Percentiles rank a stretch among this genome's conserved stretches.
These are phyloP conservation scores for Apistogramma diplotaenia DNA, from an alignment of 2,113 vertebrate genomes.

Conservation along the genomic window DNA sequence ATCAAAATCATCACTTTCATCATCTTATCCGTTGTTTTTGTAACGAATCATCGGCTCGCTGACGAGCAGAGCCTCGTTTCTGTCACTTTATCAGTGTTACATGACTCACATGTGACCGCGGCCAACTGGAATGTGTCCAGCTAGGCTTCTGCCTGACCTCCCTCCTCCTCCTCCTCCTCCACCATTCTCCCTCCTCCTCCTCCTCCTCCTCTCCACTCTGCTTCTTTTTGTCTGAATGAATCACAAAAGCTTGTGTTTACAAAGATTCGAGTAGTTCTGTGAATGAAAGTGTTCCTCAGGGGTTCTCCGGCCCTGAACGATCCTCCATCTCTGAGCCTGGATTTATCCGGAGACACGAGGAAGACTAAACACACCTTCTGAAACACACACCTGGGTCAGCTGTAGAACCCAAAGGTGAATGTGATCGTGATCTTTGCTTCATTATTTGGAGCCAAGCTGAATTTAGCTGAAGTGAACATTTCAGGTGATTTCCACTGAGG, in stretches of 20 bases:
- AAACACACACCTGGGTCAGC: not conserved
- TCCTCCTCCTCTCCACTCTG: not conserved
- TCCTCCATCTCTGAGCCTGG: not conserved
- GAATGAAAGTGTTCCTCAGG: not conserved
- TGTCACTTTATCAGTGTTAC: not conserved
- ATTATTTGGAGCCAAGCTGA: not conserved
- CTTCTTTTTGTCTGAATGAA: not conserved
- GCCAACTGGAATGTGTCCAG: conserved; percentile 11
- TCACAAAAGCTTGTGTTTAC: not conserved
- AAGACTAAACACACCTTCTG: not conserved
- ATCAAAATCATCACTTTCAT: not conserved
- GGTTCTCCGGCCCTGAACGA: too few species aligned
- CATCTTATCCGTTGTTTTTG: not conserved
- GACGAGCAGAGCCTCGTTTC: not conserved
- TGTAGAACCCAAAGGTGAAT: not conserved
- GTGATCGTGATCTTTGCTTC: too few species aligned
- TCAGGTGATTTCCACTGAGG: too few species aligned
- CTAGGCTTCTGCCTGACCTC: not conserved
- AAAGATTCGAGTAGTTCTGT: not conserved
- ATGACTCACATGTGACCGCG: not conserved
- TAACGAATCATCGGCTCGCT: not conserved
- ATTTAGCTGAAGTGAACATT: too few species aligned
- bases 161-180: not conserved
- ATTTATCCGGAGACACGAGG: not conserved
- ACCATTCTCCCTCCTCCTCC: not conserved